Base-by-base conservation (phyloP, 2,113 vertebrate species). In the Anolis sagrei region DNA sequence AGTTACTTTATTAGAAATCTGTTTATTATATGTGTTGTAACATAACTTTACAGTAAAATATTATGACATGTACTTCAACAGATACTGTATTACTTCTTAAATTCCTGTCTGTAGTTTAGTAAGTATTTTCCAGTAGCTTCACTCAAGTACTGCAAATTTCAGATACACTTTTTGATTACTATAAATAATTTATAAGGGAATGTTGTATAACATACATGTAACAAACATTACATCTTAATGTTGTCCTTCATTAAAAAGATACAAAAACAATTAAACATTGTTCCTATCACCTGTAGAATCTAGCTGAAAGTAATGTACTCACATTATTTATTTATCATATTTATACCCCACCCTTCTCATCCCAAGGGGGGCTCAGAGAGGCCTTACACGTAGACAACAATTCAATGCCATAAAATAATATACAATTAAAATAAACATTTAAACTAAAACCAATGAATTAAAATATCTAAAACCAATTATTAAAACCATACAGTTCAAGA, bases 1-100 rank as follows among this genome's bases (percentile, higher is more conserved):
- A 91, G 89, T 61, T 68, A 0, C 2, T 86, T 94, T 87, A 88
- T 87, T 87, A 89, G 66, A n/a, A 86, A 83, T 80, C 69, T 86
- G 72, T 88, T 79, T 93, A 76, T 29, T 90, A 93, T 78, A 1
- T 82, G 48, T 21, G 66, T 58, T 75, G 51, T 74, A 69, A 16
- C 85, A 34, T 49, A 74, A 86, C 9, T 82, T 83, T 75, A 79
- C 91, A 88, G 82, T 32, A 0, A 90, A 95, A 87, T 86, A 91
- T n/a, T 70, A 54, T 79, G 6, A 54, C 21, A 86, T 7, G 49
- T 51, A 88, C 49, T 64, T 81, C 29, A 86, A 84, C 89, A 82
- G 87, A 86, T 29, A 84, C 5, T 51, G 49, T 88, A 66, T 8
- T 83, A 68, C 3, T 58, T 13, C 18, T 58, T 58, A 83, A 84